phyloP scores from a whole-genome alignment of 2,888 invertebrate species.

The Dysmachus trigonus region DNA sequence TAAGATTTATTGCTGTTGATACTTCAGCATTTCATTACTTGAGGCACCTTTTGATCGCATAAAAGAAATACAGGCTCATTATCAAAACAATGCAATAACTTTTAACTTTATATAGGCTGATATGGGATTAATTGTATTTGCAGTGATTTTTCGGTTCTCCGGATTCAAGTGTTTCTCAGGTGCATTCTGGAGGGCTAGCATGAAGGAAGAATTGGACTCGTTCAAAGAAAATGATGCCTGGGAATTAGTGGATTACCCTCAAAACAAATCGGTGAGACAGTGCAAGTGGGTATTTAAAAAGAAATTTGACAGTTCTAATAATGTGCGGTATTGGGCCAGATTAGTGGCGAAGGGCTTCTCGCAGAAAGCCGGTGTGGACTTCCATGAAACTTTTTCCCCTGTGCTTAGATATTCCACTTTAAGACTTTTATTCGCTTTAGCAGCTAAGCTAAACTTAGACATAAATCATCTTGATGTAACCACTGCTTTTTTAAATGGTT shows the following conservation, averaged over 20 bases:
- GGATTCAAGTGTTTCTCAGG: too few species aligned
- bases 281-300: not conserved
- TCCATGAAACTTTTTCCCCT: slow-evolving; percentile 40
- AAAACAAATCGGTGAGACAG: not conserved
- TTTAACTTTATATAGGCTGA: too few species aligned
- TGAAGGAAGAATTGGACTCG: slow-evolving; percentile 9
- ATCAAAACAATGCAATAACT: too few species aligned
- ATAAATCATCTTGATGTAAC: slow-evolving; percentile 38
- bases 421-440: slow-evolving; percentile 28
- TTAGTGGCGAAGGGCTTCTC: slow-evolving; percentile 38
- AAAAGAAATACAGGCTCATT: too few species aligned
- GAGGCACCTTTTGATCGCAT: too few species aligned
- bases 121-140: too few species aligned
- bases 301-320: not conserved
- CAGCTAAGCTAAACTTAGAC: slow-evolving; percentile 31
- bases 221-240: slow-evolving; percentile 22
- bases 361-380: slow-evolving; percentile 30
- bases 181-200: not conserved
- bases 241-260: slow-evolving; percentile 15
- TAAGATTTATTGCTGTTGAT: too few species aligned
- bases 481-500: slow-evolving; percentile 42
- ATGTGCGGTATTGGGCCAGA: not conserved
- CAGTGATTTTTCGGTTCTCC: too few species aligned
- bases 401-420: slow-evolving; percentile 38
- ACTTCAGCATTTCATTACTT: too few species aligned